A percentile compares a stretch with the other conserved stretches of the same genome.
Evolutionary conservation across 1,140 invertebrate species (phyloP).

Genomic region (Lerema accius): DNA sequence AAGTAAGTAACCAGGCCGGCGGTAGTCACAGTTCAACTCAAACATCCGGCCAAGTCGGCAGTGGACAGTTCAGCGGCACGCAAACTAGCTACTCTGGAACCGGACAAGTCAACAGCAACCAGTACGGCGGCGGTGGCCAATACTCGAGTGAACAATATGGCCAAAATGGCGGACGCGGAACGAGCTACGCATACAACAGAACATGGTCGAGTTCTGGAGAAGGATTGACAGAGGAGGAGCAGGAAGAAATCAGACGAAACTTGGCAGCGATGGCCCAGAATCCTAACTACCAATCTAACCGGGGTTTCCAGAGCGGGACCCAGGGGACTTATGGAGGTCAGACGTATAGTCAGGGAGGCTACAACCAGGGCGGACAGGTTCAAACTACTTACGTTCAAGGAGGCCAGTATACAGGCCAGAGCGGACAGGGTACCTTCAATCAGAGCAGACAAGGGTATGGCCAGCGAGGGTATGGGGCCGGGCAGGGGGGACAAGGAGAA

Average conservation of each 20-base stretch:
- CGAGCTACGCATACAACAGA: constrained; percentile 49
- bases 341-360: constrained; percentile 19
- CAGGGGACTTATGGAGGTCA: constrained; percentile 22
- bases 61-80: constrained; percentile 17
- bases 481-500: constrained; percentile 42
- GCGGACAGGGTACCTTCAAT: constrained; percentile 7
- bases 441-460: constrained; percentile 36
- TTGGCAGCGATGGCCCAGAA: constrained; percentile 44
- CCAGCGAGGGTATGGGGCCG: constrained; percentile 34
- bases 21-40: constrained; percentile 19
- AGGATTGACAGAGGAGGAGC: constrained; percentile 55
- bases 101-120: constrained; percentile 32
- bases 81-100: constrained; percentile 37
- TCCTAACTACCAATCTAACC: constrained; percentile 18
- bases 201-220: constrained; percentile 53
- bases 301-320: constrained; percentile 3
- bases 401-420: constrained; percentile 12
- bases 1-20: constrained; percentile 27
- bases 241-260: constrained; percentile 57
- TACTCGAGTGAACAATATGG: constrained; percentile 37
- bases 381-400: constrained; percentile 14
- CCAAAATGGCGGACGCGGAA: constrained; percentile 34
- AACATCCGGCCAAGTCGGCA: constrained; percentile 25
- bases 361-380: constrained; percentile 24
- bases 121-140: constrained; percentile 39